These are phyloP conservation scores for Ceratitis capitata DNA, from an alignment of 1,140 invertebrate species.

Conservation along the genomic window DNA sequence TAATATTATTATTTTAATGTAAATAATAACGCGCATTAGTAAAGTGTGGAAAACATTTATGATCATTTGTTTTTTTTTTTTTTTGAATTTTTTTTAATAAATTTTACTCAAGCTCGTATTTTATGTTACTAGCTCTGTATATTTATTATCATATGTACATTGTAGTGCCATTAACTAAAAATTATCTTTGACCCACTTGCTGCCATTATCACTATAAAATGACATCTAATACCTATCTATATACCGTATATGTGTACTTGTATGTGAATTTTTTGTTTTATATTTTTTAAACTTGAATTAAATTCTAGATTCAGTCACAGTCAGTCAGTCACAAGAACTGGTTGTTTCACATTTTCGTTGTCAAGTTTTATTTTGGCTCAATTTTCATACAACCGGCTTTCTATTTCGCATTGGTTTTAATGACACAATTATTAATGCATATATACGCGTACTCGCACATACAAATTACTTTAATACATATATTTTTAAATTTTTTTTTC, in stretches of 20 bases:
- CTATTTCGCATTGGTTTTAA: neutral
- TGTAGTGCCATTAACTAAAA: neutral
- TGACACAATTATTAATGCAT: neutral
- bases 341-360: neutral
- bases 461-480: neutral
- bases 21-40: no score
- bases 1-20: no score
- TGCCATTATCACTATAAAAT: neutral
- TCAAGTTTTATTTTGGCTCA: neutral
- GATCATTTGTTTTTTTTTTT: no score
- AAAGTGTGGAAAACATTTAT: no score
- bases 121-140: neutral
- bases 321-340: neutral
- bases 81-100: no score
- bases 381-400: neutral
- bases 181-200: neutral
- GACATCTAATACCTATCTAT: neutral
- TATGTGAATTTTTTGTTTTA: neutral
- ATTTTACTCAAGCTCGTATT: neutral
- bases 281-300: neutral
- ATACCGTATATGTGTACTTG: neutral
- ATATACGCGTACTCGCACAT: neutral
- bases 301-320: neutral
- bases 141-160: neutral
- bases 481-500: no score